These are phyloP conservation scores for Hypomesus transpacificus DNA, from an alignment of 2,113 vertebrate genomes.

Conservation along the genomic window DNA sequence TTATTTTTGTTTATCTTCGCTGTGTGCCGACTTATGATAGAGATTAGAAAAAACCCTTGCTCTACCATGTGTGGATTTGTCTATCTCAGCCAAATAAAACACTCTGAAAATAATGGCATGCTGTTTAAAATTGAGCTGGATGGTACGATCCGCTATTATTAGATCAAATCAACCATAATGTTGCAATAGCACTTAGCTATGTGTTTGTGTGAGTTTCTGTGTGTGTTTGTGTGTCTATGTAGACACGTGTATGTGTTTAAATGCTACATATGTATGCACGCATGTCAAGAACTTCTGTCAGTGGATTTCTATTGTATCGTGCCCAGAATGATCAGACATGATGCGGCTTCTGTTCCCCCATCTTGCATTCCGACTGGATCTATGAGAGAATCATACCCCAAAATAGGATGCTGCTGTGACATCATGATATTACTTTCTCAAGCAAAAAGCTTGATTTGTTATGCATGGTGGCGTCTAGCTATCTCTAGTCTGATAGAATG, in stretches of 20 bases:
- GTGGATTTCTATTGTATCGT: neutral
- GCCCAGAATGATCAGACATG: neutral
- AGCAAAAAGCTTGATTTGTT: neutral
- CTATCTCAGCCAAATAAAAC: too few species aligned
- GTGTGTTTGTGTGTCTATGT: too few species aligned
- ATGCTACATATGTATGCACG: too few species aligned
- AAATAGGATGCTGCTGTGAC: slow-evolving; percentile 3
- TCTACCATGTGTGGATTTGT: too few species aligned
- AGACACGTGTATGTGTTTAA: too few species aligned
- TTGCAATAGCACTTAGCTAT: neutral
- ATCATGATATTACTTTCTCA: neutral
- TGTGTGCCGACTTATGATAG: neutral
- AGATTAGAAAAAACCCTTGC: too few species aligned
- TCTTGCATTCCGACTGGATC: neutral
- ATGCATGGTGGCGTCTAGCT: slow-evolving; percentile 11
- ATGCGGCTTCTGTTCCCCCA: neutral
- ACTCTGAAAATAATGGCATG: too few species aligned
- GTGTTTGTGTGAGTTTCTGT: neutral
- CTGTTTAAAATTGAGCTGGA: too few species aligned
- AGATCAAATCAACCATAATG: neutral
- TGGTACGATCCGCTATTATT: too few species aligned
- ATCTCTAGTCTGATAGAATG: neutral
- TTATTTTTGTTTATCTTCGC: neutral
- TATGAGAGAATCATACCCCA: neutral
- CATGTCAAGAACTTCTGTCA: neutral